Conservation (phyloP, 2,113 vertebrate genomes). For the Pan troglodytes region NHGRI_mPanTro3-v2.1_pri NC_072414.2:11517501-11518000, state of each 20-base stretch:
- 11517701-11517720: background rate
- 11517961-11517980: background rate
- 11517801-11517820: background rate
- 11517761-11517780: background rate
- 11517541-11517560: background rate
- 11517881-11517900: background rate
- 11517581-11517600: background rate
- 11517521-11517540: background rate
- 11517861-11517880: background rate
- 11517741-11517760: background rate
- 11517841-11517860: background rate
- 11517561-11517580: background rate
- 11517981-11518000: background rate
- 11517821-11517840: background rate
- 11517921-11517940: background rate
- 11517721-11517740: no score
- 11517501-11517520: background rate
- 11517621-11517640: background rate
- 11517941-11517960: background rate
- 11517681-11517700: background rate
- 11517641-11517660: background rate
- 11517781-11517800: background rate
- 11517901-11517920: background rate
- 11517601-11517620: background rate
- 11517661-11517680: background rate